These are phyloP conservation scores for Melikaiella ostensackeni DNA, from an alignment of 2,888 invertebrate species.

Conservation along the genomic window DNA sequence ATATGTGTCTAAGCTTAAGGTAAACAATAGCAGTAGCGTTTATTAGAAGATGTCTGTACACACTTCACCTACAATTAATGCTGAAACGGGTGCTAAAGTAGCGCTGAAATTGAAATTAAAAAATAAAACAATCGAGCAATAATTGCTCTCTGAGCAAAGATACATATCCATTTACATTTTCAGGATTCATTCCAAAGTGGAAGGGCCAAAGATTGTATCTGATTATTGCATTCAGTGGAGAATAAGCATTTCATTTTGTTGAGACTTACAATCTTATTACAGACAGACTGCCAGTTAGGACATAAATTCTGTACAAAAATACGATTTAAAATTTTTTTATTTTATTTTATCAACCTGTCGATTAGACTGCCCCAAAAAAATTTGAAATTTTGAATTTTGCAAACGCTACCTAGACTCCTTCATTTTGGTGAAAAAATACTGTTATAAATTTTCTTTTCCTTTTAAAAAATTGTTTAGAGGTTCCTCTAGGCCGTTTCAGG, in stretches of 20 bases:
- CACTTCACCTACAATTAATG: slow-evolving; percentile 36
- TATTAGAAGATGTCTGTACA: slow-evolving; percentile 37
- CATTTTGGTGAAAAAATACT: no score
- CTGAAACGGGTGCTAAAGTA: slow-evolving; percentile 39
- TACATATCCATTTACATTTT: slow-evolving; percentile 36
- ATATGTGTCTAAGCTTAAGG: slow-evolving; percentile 42
- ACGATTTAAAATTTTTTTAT: neutral
- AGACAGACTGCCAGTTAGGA: slow-evolving; percentile 17
- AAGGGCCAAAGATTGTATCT: slow-evolving; percentile 6
- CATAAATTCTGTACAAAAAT: slow-evolving; percentile 11
- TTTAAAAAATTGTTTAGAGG: no score
- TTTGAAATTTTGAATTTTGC: no score
- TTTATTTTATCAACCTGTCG: slow-evolving; percentile 11
- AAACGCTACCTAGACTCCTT: no score
- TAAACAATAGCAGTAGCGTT: slow-evolving; percentile 38
- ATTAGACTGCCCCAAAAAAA: no score
- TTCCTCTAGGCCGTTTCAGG: no score
- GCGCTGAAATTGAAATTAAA: slow-evolving; percentile 6
- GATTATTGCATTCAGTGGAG: neutral
- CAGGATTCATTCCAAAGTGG: neutral
- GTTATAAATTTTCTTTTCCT: no score
- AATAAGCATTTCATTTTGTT: neutral
- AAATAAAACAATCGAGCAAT: slow-evolving; percentile 33
- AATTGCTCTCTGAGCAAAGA: slow-evolving; percentile 11
- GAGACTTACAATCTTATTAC: neutral